Evolutionary conservation across 2,113 vertebrate species (phyloP).

Genomic region (Setophaga coronata): DNA sequence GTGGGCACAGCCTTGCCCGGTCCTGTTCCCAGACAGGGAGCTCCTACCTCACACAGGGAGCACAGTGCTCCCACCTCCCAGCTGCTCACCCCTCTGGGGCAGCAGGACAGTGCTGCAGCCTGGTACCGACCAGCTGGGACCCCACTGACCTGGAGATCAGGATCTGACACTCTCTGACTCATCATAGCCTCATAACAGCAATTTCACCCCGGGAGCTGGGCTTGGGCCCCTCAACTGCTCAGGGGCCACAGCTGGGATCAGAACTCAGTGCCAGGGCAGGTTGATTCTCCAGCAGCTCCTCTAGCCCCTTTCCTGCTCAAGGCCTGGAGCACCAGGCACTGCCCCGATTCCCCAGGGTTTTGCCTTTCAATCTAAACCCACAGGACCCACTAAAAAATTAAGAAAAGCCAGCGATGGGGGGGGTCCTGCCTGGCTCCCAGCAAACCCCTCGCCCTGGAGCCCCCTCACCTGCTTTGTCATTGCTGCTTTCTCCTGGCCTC

Average conservation of each 20-base stretch:
- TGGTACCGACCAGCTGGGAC: rapidly evolving
- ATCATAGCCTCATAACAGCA: background rate
- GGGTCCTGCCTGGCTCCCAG: background rate
- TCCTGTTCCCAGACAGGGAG: background rate
- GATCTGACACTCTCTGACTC: background rate
- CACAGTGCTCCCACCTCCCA: background rate
- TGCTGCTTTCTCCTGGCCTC: rapidly evolving
- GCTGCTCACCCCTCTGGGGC: background rate
- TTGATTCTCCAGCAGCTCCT: background rate
- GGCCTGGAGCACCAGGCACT: rapidly evolving
- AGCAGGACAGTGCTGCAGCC: background rate
- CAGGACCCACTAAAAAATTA: background rate
- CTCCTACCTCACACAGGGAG: background rate
- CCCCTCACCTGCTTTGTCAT: constrained; percentile 40
- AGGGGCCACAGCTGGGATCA: rapidly evolving
- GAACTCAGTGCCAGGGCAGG: background rate
- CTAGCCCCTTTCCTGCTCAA: background rate
- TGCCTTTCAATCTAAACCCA: background rate
- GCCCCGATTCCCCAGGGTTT: background rate
- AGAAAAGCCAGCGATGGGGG: background rate
- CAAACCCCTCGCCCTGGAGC: rapidly evolving
- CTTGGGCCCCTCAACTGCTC: rapidly evolving
- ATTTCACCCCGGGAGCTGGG: rapidly evolving
- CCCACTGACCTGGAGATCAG: background rate
- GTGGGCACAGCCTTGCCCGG: background rate